Base-by-base conservation (phyloP, 2,113 vertebrate genomes). In the Motacilla alba region DNA sequence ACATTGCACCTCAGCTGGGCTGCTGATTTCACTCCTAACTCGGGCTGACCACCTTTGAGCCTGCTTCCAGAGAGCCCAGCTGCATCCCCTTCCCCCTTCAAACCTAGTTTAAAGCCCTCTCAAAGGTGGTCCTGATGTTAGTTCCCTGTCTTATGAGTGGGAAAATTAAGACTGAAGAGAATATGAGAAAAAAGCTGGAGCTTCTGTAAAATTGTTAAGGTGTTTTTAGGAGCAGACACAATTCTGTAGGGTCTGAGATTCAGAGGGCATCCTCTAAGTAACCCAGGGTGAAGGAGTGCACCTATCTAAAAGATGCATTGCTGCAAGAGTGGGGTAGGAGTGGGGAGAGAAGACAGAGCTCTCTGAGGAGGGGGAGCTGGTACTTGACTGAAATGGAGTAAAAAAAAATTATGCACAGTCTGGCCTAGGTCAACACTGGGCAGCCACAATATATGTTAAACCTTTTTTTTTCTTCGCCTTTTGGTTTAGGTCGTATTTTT, bases 201-300 rank as follows among this genome's bases (percentile, higher is more conserved):
- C 15, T 63, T 86, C 27, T 74, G 23, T 56, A 47, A 78, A 75
- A 58, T 44, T 7, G 2, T 26, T 11, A 20, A 21, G 8, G 20
- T 28, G 7, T 44, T 52, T 88, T 85, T 43, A 43, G 30, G 18
- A 66, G 41, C 11, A 47, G 53, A 13, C 20, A 37, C 7, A 28
- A 2, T 56, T 50, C n/a, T 85, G 15, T 37, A 33, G 9, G 4
- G 50, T 44, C 27, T 37, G 20, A 69, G 26, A 21, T 28, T 16
- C n/a, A 58, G 41, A 66, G 27, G 41, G 4, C 22, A 41, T 80
- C 15, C 7, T 83, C 6, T 15, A 55, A 37, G 12, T 68, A 63
- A 64, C 17, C 13, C 0, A 1, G 8, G 5, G 4, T 73, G 7
- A 15, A n/a, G 23, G 62, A 83, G 2, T 50, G 26, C 8, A 2